Conservation (phyloP, 2,888 invertebrate genomes). For the Muschampia plurimacula region DNA sequence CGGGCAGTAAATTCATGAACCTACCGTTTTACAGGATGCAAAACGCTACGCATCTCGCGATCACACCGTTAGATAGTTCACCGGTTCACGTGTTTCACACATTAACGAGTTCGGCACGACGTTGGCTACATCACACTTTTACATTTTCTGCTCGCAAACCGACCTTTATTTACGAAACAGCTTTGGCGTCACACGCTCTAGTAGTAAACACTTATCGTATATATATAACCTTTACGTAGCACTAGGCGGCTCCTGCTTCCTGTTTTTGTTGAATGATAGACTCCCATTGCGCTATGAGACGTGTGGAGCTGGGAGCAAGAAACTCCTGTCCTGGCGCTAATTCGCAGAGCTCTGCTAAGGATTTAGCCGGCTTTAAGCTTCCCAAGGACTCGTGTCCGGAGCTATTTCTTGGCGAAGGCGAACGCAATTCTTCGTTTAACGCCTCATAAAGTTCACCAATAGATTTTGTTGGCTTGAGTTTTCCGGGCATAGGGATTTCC, state of each 20-base stretch:
- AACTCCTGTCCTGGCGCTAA: constrained; percentile 87
- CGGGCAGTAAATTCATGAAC: constrained; percentile 39
- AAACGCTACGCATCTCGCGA: constrained; percentile 40
- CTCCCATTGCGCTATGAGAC: constrained; percentile 93
- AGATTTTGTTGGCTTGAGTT: constrained; percentile 88
- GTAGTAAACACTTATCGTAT: constrained; percentile 35
- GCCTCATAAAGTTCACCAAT: constrained; percentile 89
- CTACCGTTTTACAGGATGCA: constrained; percentile 32
- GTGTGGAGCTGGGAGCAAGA: constrained; percentile 88
- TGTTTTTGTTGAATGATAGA: constrained; percentile 89
- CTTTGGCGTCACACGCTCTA: constrained; percentile 45
- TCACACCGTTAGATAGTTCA: constrained; percentile 44
- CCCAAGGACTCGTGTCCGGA: constrained; percentile 77
- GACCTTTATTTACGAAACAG: constrained; percentile 44
- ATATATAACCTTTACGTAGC: constrained; percentile 26
- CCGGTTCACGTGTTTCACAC: constrained; percentile 49
- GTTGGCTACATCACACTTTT: constrained; percentile 26
- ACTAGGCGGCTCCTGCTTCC: constrained; percentile 82
- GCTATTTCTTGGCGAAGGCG: constrained; percentile 78
- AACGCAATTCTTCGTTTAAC: constrained; percentile 75
- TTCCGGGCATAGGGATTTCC: constrained; percentile 86
- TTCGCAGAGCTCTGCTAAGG: constrained; percentile 89
- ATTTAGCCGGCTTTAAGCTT: constrained; percentile 88
- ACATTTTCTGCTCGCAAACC: constrained; percentile 42
- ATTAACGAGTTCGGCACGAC: constrained; percentile 33